A percentile compares a stretch with the other conserved stretches of the same genome.
phyloP scores from a whole-genome alignment of 2,113 vertebrate genomes.

The Cyprinus carpio region DNA sequence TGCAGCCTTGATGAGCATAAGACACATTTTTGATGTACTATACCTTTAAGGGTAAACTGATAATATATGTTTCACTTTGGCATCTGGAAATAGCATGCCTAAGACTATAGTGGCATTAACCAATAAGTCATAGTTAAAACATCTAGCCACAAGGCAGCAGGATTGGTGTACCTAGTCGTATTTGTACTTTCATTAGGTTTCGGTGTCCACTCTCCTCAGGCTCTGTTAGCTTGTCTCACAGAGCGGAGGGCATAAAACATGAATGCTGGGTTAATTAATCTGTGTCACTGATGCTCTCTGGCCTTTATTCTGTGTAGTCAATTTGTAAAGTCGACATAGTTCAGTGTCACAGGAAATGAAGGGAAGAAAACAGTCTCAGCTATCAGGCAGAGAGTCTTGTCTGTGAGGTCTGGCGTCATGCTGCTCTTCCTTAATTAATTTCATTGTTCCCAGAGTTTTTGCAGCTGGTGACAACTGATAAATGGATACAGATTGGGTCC shows the following conservation, averaged over 20 bases:
- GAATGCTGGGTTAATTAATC: slow-evolving; percentile 29
- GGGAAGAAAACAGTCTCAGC: slow-evolving; percentile 21
- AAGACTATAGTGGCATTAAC: no score
- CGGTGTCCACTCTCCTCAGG: background rate
- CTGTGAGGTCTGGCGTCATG: slow-evolving; percentile 12
- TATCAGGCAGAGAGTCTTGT: slow-evolving; percentile 18
- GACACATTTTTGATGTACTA: background rate
- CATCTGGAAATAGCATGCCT: no score
- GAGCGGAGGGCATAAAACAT: slow-evolving; percentile 8
- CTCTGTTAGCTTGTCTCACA: background rate
- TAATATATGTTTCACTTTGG: no score
- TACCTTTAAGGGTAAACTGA: background rate
- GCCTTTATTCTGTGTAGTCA: background rate
- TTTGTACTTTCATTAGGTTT: slow-evolving; percentile 7
- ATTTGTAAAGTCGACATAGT: slow-evolving; percentile 28
- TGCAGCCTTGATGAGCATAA: no score
- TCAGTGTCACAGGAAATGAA: slow-evolving; percentile 40
- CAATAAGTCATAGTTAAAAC: background rate
- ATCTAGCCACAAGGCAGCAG: background rate
- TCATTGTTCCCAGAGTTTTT: slow-evolving; percentile 6
- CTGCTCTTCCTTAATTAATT: slow-evolving; percentile 18
- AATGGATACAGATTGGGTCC: background rate
- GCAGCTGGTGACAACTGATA: background rate
- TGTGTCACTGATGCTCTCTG: slow-evolving; percentile 32
- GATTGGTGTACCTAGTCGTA: background rate